phyloP scores from a whole-genome alignment of 2,888 invertebrate species.

The Dysmachus trigonus region DNA sequence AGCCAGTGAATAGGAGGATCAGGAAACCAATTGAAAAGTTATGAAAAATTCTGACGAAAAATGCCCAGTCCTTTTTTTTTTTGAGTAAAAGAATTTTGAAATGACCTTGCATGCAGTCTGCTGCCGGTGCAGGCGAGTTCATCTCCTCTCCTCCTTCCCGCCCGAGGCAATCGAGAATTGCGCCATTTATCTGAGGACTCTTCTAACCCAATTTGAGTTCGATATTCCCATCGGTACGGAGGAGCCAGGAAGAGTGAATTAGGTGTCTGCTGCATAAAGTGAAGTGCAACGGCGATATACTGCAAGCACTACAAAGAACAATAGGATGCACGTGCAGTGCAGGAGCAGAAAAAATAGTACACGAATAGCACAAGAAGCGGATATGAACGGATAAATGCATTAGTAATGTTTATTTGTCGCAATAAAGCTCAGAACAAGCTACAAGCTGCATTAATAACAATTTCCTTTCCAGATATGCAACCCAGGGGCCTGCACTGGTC shows the following conservation, averaged over 20 bases:
- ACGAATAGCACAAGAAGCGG: no score
- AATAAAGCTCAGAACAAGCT: background rate
- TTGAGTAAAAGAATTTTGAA: background rate
- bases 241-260: background rate
- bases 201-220: background rate
- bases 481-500: background rate
- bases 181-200: background rate
- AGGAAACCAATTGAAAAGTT: background rate
- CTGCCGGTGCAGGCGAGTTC: background rate
- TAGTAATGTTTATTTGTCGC: background rate
- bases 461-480: background rate
- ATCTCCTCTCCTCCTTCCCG: background rate
- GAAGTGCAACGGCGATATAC: background rate
- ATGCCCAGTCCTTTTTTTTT: background rate
- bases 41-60: background rate
- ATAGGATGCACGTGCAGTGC: background rate
- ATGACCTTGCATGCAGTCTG: background rate
- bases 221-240: background rate
- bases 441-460: background rate
- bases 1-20: background rate
- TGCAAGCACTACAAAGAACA: background rate
- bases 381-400: background rate
- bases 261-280: background rate
- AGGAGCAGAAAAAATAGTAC: no score
- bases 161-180: background rate